phyloP scores from a whole-genome alignment of 64 coral and sea anemone genomes.

The Cladopsammia gracilis region DNA sequence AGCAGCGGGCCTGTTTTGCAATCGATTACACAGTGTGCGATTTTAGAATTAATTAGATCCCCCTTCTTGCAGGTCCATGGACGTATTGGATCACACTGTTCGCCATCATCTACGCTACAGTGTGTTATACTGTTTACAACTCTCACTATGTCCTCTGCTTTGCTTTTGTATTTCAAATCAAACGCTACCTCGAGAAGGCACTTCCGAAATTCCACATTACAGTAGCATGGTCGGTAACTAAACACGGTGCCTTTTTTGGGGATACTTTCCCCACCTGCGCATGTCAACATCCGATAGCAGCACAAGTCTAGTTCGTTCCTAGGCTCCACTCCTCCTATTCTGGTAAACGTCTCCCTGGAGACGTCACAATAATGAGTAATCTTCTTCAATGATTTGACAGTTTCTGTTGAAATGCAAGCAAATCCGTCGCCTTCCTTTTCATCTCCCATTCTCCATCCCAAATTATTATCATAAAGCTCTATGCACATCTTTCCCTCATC shows the following conservation, averaged over 20 bases:
- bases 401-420: conserved; percentile 62
- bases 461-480: conserved; percentile 80
- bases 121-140: conserved; percentile 66
- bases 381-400: conserved; percentile 40
- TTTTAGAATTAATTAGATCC: conserved; percentile 85
- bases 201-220: conserved; percentile 89
- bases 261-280: conserved; percentile 65
- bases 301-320: conserved; percentile 87
- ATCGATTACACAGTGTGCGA: conserved; percentile 92
- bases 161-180: conserved; percentile 71
- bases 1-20: conserved; percentile 93
- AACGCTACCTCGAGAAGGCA: conserved; percentile 63
- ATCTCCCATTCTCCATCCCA: conserved; percentile 78
- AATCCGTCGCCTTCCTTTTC: conserved; percentile 83
- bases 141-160: conserved; percentile 54
- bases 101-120: conserved; percentile 86
- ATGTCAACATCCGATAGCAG: conserved; percentile 95
- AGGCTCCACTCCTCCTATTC: conserved; percentile 36
- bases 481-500: conserved; percentile 66
- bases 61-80: conserved; percentile 92
- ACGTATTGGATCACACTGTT: conserved; percentile 75
- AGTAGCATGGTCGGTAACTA: conserved; percentile 88
- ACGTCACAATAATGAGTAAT: conserved; percentile 89
- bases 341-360: conserved; percentile 34
- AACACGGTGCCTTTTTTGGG: conserved; percentile 77